Base-by-base conservation (phyloP, 2,113 vertebrate genomes). In the Lucifuga dentata region DNA sequence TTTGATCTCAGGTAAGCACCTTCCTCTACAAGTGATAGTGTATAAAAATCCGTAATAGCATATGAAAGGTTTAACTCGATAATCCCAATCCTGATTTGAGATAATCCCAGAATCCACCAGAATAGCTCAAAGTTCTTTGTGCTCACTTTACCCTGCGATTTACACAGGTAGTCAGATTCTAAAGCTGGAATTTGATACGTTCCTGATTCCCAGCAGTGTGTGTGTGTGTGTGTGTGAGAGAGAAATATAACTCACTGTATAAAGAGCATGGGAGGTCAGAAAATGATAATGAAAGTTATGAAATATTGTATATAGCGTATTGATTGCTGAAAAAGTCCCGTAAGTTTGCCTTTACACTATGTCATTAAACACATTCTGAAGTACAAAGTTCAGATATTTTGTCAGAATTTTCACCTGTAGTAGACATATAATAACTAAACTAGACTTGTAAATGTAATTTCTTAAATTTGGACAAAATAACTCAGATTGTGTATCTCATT, bases 171-270 rank as follows among this genome's bases (percentile, higher is more conserved):
- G 20, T n/a, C 16, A 15, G 24, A 65, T 64, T 48, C 53, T 53
- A 49, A 16, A 29, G 2, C 24, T 72, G 62, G 50, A 64, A 26
- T 75, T 80, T 86, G 52, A 67, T 65, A 60, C 57, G n/a, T 39
- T 33, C 24, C 40, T 8, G 49, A 69, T 51, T 1, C 60, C 33
- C 68, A 45, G 8, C 43, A 45, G 39, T 41, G 39, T 68, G 50
- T 69, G n/a, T n/a, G n/a, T n/a, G n/a, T n/a, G n/a, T n/a, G n/a
- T n/a, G n/a, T n/a, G n/a, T n/a, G n/a, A n/a, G n/a, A n/a, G n/a
- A n/a, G n/a, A n/a, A n/a, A n/a, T n/a, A n/a, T n/a, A n/a, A n/a
- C n/a, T n/a, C n/a, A n/a, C n/a, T n/a, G n/a, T n/a, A n/a, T n/a
- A n/a, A n/a, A n/a, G n/a, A n/a, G n/a, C n/a, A n/a, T n/a, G n/a